phyloP scores from a whole-genome alignment of 2,888 invertebrate species.

The Euphydryas editha region DNA sequence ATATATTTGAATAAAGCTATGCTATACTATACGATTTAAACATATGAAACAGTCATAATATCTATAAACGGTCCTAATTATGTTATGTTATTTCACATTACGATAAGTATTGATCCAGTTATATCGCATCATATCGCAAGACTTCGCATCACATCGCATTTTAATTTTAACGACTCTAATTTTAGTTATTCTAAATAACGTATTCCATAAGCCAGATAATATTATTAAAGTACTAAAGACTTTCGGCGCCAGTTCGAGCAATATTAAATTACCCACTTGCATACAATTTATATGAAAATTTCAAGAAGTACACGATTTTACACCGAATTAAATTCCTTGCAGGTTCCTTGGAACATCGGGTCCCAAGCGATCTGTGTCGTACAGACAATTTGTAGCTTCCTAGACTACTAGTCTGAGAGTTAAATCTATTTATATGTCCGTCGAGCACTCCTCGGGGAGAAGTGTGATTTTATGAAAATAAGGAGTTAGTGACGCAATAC shows the following conservation, averaged over 20 bases:
- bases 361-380: conserved; percentile 31
- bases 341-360: conserved; percentile 20
- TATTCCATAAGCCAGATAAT: not conserved
- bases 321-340: conserved; percentile 33
- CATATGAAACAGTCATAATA: no score
- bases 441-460: conserved; percentile 17
- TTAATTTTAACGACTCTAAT: no score
- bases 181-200: no score
- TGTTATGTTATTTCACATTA: no score
- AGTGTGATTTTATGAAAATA: conserved; percentile 28
- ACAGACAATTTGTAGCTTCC: conserved; percentile 35
- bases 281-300: conserved; percentile 24
- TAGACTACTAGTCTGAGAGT: conserved; percentile 12
- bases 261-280: conserved; percentile 23
- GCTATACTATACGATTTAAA: no score
- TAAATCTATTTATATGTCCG: conserved; percentile 33
- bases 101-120: no score
- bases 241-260: conserved; percentile 16
- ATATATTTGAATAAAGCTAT: no score
- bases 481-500: not conserved
- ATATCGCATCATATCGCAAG: no score
- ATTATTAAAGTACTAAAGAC: not conserved
- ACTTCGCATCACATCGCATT: no score
- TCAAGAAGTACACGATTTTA: conserved; percentile 25
- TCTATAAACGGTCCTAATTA: no score